Percentiles rank a stretch among this genome's conserved stretches.
These are phyloP conservation scores for Columbina picui DNA, from an alignment of 2,113 vertebrate genomes.

Conservation along the genomic window DNA sequence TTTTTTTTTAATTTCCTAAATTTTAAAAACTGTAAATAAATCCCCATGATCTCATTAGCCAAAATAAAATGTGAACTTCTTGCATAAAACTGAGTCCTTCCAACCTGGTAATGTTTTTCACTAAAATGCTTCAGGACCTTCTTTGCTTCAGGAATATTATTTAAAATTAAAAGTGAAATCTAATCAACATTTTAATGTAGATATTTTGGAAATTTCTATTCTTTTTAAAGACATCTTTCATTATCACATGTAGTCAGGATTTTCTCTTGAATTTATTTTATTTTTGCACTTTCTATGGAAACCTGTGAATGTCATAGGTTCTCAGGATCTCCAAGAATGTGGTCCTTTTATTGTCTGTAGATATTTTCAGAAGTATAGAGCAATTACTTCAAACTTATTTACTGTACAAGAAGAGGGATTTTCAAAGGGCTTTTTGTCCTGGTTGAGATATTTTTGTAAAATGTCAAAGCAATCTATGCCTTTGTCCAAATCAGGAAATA, in stretches of 20 bases:
- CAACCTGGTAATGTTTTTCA: not conserved
- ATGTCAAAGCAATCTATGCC: not conserved
- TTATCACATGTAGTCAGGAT: not conserved
- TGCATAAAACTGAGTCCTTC: not conserved
- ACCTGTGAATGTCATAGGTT: not conserved
- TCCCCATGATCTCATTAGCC: not conserved
- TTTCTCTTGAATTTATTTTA: not conserved
- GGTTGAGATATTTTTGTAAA: not conserved
- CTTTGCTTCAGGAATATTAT: not conserved
- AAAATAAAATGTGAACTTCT: constrained; percentile 25
- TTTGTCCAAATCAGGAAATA: not conserved
- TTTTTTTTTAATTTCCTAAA: not conserved
- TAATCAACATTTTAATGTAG: not conserved
- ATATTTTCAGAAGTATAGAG: not conserved
- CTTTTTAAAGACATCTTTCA: not conserved
- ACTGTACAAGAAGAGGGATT: not conserved
- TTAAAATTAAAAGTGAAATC: not conserved
- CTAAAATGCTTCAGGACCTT: not conserved
- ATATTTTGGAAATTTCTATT: not conserved
- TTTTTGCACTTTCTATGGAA: not conserved
- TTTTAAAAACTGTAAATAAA: constrained; percentile 28
- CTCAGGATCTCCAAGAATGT: not conserved
- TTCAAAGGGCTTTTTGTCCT: not conserved
- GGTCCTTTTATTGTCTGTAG: not conserved
- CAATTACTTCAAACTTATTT: not conserved